A percentile compares a stretch with the other conserved stretches of the same genome.
These are phyloP conservation scores for Dusona sp. DNA, from an alignment of 2,888 invertebrate species.

Conservation along the genomic window DNA sequence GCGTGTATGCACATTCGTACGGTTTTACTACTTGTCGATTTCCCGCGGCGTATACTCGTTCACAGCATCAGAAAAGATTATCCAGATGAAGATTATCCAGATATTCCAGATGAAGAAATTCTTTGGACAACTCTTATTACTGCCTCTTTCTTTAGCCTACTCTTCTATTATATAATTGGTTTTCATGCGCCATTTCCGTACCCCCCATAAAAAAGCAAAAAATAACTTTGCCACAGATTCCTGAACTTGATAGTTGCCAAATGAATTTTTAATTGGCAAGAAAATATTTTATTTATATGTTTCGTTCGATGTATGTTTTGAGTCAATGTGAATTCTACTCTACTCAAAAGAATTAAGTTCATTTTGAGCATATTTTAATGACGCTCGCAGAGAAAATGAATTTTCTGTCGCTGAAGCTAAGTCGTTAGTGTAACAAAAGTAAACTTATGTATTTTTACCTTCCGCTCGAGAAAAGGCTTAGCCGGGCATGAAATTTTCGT, in stretches of 20 bases:
- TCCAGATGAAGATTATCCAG: no score
- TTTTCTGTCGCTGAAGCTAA: neutral
- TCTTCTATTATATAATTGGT: slow-evolving; percentile 11
- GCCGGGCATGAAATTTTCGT: neutral
- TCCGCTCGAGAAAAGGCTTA: neutral
- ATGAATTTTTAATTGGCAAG: neutral
- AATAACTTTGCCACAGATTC: neutral
- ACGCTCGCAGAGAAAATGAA: neutral
- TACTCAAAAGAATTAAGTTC: neutral
- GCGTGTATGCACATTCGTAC: slow-evolving; percentile 39
- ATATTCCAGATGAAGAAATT: slow-evolving; percentile 8
- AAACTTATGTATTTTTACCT: neutral
- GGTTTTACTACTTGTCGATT: slow-evolving; percentile 45
- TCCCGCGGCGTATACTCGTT: slow-evolving; percentile 10
- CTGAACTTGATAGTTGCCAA: neutral
- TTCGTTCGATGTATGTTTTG: neutral
- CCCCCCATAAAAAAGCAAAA: neutral
- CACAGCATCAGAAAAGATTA: slow-evolving; percentile 16
- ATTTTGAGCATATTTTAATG: neutral
- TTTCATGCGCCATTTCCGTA: neutral
- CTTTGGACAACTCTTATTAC: neutral
- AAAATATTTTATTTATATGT: neutral
- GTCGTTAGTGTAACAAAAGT: neutral
- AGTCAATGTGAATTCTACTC: neutral
- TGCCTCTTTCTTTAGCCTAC: slow-evolving; percentile 23